Base-by-base conservation (phyloP, 2,888 invertebrate species). In the Eristalis intricaria region DNA sequence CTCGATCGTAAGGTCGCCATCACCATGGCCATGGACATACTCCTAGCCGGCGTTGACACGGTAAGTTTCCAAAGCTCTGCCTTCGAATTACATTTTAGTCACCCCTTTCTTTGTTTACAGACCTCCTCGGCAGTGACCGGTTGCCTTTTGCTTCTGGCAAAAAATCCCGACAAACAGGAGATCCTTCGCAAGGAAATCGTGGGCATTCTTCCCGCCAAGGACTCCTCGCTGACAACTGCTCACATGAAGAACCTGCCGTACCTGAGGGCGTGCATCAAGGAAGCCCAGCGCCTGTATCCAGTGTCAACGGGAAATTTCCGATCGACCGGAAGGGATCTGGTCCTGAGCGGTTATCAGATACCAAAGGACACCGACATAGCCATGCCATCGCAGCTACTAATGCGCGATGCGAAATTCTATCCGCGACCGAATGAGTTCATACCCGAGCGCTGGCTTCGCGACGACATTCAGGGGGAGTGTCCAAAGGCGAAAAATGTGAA, bases 191-290 rank as follows among this genome's bases (percentile, higher is more conserved):
- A 94, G 60, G 96, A 96, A 91, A 90, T 95, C 11, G 77, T 91
- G 0, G 91, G 90, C 0, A 90, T 93, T 15, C 89, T 94, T 38
- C 92, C 93, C 0, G 85, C 90, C 1, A 92, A 91, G 68, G 89
- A 91, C 43, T 90, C 92, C 0, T 89, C 90, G 15, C 89, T 94
- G 8, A 94, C 93, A 0, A 90, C 91, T 0, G 91, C 93, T 2
- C 91, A 93, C 87, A 90, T 94, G 63, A 91, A 93, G 22, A 91
- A 93, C 68, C 92, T 94, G 74, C 93, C 94, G 0, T 96, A 96
- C 90, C 91, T 96, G 15, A 95, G 94, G 89, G 96, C 96, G 0
- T 96, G 96, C 90, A 94, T 96, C 40, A 96, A 96, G 90, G 96
- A 97, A 91, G 94, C 95, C 0, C 91, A 96, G 79, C 93, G 96